A percentile compares a stretch with the other conserved stretches of the same genome.
These are phyloP conservation scores for Deilephila elpenor DNA, from an alignment of 2,888 invertebrate genomes.

Conservation along the genomic window DNA sequence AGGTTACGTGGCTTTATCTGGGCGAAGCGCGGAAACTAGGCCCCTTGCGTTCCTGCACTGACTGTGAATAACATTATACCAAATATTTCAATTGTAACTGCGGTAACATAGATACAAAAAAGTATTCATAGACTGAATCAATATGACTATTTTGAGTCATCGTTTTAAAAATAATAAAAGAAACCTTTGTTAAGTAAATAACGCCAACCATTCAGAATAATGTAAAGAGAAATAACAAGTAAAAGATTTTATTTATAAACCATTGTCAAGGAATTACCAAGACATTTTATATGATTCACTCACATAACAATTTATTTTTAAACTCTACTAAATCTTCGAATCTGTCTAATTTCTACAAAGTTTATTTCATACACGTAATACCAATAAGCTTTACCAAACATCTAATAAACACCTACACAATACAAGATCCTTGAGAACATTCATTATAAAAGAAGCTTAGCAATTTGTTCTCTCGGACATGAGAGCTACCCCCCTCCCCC, in stretches of 20 bases:
- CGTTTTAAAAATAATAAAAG: too few relatives aligned
- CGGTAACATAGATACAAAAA: neutral
- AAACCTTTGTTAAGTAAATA: too few relatives aligned
- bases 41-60: conserved; percentile 20
- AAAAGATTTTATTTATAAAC: too few relatives aligned
- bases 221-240: too few relatives aligned
- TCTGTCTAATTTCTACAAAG: neutral
- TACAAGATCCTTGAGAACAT: neutral
- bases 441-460: neutral
- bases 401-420: neutral
- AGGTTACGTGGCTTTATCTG: conserved; percentile 17
- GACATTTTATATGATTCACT: too few relatives aligned
- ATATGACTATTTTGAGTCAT: too few relatives aligned
- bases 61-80: neutral
- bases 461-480: neutral
- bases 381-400: neutral
- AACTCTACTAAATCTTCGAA: too few relatives aligned
- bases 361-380: neutral
- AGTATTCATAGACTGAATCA: neutral
- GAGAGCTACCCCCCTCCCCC: neutral
- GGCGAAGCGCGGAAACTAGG: conserved; percentile 13
- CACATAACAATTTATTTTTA: too few relatives aligned
- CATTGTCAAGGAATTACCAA: too few relatives aligned
- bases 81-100: neutral
- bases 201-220: too few relatives aligned